Conservation (phyloP, 2,797 vertebrate genomes). For the Helarctos malayanus region DNA sequence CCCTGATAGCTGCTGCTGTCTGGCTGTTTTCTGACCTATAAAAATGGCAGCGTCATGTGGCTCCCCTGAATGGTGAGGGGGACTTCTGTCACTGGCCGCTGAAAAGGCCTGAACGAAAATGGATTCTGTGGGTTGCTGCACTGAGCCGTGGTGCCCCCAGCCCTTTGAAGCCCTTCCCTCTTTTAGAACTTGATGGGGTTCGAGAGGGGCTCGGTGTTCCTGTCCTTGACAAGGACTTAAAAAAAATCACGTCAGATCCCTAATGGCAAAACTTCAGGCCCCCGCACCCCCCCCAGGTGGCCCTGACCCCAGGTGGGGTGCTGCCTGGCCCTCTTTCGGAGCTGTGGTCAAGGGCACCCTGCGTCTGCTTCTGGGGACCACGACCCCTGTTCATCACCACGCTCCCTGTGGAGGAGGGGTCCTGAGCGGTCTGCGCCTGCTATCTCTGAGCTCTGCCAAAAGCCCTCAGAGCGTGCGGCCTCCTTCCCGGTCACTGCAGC, state of each 20-base stretch:
- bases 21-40: not conserved
- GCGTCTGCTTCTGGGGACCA: not conserved
- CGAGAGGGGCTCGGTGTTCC: not conserved
- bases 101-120: not conserved
- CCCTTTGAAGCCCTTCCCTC: not conserved
- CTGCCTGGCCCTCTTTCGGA: not conserved
- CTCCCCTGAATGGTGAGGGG: not conserved
- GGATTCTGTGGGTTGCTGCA: fast-evolving
- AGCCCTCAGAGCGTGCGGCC: not conserved
- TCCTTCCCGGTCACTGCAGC: fast-evolving
- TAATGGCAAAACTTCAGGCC: not conserved
- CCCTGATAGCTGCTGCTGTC: fast-evolving
- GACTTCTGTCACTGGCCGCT: too few species aligned
- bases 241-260: not conserved
- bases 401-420: not conserved
- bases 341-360: not conserved
- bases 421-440: fast-evolving
- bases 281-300: not conserved
- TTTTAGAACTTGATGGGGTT: not conserved
- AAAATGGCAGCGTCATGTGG: not conserved
- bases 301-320: not conserved
- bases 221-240: not conserved
- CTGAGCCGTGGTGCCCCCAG: fast-evolving
- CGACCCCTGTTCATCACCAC: fast-evolving
- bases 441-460: not conserved